Conservation (phyloP, 2,113 vertebrate genomes). For the Vanacampus margaritifer region DNA sequence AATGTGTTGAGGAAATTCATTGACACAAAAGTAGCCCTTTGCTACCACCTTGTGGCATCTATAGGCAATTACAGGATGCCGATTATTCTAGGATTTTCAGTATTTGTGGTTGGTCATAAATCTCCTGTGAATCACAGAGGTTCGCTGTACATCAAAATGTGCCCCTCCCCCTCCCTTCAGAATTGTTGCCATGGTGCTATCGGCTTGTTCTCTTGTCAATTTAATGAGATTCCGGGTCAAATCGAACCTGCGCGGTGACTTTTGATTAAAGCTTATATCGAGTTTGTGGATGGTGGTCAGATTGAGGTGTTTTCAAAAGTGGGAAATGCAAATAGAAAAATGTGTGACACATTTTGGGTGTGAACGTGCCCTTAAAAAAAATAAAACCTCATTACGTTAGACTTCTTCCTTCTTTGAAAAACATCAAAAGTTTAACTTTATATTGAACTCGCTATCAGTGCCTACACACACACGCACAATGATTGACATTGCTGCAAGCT, state of each 20-base stretch:
- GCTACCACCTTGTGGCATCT: neutral
- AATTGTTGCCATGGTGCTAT: neutral
- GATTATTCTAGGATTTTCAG: neutral
- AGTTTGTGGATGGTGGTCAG: neutral
- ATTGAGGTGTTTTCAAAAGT: neutral
- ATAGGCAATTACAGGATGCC: neutral
- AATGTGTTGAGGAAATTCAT: neutral
- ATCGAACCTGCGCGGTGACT: neutral
- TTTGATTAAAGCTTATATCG: neutral
- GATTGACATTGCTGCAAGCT: conserved; percentile 36
- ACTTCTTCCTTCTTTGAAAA: conserved; percentile 17
- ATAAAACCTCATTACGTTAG: conserved; percentile 12
- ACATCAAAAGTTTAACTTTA: neutral
- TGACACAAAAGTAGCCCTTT: neutral
- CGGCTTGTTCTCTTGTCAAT: neutral
- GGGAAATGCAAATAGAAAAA: neutral
- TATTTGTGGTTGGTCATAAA: too few species aligned
- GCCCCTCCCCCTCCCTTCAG: neutral
- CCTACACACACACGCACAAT: conserved; percentile 14
- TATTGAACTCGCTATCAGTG: neutral
- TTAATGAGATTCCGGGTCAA: neutral
- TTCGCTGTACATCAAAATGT: too few species aligned
- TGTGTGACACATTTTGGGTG: too few species aligned
- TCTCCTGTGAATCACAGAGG: too few species aligned
- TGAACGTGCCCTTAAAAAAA: neutral